Conservation (phyloP, 2,113 vertebrate genomes). For the Scomber colias region DNA sequence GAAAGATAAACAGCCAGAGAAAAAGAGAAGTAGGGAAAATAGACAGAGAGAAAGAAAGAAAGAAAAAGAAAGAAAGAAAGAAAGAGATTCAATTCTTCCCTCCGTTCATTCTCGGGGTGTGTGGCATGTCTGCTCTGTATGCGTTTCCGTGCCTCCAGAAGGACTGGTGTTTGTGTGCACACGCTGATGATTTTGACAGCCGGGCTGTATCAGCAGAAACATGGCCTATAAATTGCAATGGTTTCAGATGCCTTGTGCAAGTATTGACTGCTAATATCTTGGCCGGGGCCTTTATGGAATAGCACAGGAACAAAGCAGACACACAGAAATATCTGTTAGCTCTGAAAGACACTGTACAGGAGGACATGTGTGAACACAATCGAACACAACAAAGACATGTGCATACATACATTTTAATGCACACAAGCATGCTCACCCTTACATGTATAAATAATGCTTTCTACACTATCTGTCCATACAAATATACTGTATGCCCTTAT, state of each 20-base stretch:
- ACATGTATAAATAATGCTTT: neutral
- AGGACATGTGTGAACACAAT: neutral
- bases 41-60: too few species aligned
- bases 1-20: constrained; percentile 58
- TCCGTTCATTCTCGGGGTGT: constrained; percentile 40
- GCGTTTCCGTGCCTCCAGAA: constrained; percentile 63
- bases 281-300: constrained; percentile 37
- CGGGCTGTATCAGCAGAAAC: constrained; percentile 80
- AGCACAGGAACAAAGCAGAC: constrained; percentile 48
- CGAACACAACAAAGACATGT: neutral
- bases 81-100: constrained; percentile 49
- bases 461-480: neutral
- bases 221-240: constrained; percentile 77
- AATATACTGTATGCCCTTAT: neutral
- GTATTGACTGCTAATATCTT: constrained; percentile 79
- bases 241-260: constrained; percentile 71
- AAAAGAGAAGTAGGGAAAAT: constrained; percentile 22
- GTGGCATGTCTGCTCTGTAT: constrained; percentile 66
- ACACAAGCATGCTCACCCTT: neutral
- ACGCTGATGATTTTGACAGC: constrained; percentile 82
- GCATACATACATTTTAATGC: constrained; percentile 15
- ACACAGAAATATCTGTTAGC: constrained; percentile 37
- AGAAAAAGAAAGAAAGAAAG: neutral
- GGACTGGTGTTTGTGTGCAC: constrained; percentile 70
- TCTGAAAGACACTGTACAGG: constrained; percentile 6